These are phyloP conservation scores for Peromyscus attwateri DNA, from an alignment of 2,797 vertebrate species.

Conservation along the genomic window DNA sequence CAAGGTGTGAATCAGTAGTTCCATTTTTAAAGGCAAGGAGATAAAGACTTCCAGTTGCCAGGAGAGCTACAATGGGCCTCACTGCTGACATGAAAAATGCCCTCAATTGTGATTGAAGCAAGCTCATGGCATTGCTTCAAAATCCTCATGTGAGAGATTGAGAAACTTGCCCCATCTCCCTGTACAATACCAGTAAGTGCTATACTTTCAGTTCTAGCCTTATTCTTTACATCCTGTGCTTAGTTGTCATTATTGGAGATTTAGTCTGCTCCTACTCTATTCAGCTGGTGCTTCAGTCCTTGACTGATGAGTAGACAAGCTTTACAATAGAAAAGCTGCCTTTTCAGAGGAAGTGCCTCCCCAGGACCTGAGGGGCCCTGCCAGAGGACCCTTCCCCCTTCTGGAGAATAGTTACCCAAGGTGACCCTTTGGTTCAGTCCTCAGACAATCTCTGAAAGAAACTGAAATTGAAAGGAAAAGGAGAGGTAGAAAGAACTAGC, in stretches of 20 bases:
- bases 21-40: slow-evolving; percentile 9
- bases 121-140: slow-evolving; percentile 20
- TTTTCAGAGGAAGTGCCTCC: slow-evolving; percentile 49
- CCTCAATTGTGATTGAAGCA: background rate
- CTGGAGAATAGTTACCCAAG: background rate
- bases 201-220: background rate
- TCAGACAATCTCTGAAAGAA: slow-evolving; percentile 60
- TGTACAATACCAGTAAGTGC: background rate
- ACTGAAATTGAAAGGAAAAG: slow-evolving; percentile 56
- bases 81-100: background rate
- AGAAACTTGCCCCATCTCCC: background rate
- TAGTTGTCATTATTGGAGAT: background rate
- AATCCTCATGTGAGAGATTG: background rate
- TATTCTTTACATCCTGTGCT: slow-evolving; percentile 36
- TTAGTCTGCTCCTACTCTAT: slow-evolving; percentile 49
- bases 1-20: background rate
- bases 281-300: slow-evolving; percentile 49
- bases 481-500: background rate
- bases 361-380: background rate
- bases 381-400: background rate
- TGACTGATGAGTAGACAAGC: slow-evolving; percentile 53
- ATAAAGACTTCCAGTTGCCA: background rate
- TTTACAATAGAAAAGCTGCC: background rate
- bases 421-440: slow-evolving; percentile 41
- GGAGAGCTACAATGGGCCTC: background rate